Evolutionary conservation across 2,888 invertebrate species (phyloP), one percentile per base, ranked within the genome.

Genomic region (Sarcophaga rosellei): DNA sequence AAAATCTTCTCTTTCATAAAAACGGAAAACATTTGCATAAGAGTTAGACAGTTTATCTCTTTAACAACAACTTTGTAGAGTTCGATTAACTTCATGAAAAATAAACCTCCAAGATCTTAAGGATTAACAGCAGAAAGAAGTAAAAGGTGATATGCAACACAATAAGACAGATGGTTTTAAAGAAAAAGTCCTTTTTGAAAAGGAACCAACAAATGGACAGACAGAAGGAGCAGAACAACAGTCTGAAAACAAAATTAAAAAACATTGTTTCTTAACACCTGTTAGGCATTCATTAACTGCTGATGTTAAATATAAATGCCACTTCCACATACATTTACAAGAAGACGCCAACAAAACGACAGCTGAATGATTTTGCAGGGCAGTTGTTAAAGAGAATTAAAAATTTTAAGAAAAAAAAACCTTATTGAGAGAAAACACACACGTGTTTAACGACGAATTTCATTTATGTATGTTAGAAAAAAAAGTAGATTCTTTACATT

Each of bases 271-370:
- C 70, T 77, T 69, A 84, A 78, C 87, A 87, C 87, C 87, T 87
- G 87, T 79, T 84, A 68, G 69, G n/a, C 75, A 84, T 87, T 87
- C 72, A 84, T 87, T 84, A 81, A 76, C 45, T 81, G 35, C 45
- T 81, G 35, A 86, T 73, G 23, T 80, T 47, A 17, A 20, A 66
- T 75, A 69, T 57, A 73, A 66, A 80, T 66, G 45, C 35, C 53
- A 80, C 44, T 17, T 53, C 73, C 47, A 45, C 62, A 68, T 3
- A 69, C 74, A 70, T 8, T 44, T 15, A 79, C 25, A 81, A 23
- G 15, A 44, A 63, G 17, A 69, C 59, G 68, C 63, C 17, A 69
- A 78, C 17, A 69, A 78, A 53, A 85, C 65, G 74, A 85, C 85
- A 85, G 85, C 85, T 85, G 85, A 81, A 85, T 21, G 81, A 85